Evolutionary conservation across 2,888 invertebrate genomes (phyloP).

Genomic region (Amiota minor): DNA sequence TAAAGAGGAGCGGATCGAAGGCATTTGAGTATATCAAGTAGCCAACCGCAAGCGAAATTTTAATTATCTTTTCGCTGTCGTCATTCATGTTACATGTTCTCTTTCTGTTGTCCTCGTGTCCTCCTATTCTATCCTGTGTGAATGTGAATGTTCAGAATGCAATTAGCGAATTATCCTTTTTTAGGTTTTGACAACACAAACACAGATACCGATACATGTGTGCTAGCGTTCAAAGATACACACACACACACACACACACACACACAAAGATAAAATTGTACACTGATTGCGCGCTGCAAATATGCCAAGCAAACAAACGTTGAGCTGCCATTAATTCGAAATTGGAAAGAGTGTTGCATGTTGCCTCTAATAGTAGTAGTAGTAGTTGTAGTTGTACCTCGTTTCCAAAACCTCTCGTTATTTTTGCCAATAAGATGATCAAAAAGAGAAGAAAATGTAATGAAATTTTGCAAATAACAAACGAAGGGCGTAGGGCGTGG

Average conservation of each 20-base stretch:
- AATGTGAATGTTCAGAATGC: constrained; percentile 16
- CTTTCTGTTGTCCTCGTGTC: no score
- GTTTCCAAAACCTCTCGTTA: background rate
- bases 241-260: background rate
- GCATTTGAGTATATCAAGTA: background rate
- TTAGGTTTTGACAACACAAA: constrained; percentile 16
- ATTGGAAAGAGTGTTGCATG: constrained; percentile 15
- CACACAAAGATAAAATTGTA: background rate
- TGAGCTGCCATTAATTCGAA: constrained; percentile 19
- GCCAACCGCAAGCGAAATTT: constrained; percentile 13
- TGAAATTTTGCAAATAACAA: constrained; percentile 20
- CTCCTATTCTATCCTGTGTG: background rate
- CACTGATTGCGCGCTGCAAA: constrained; percentile 8
- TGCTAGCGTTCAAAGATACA: background rate
- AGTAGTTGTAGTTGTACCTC: background rate
- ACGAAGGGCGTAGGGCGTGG: background rate
- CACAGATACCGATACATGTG: background rate
- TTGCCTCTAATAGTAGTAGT: no score
- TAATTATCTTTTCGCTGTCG: constrained; percentile 24
- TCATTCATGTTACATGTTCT: background rate
- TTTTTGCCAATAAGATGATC: constrained; percentile 19
- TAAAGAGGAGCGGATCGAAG: no score
- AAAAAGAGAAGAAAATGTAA: constrained; percentile 12
- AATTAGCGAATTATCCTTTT: constrained; percentile 35
- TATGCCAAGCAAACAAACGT: background rate